A percentile compares a stretch with the other conserved stretches of the same genome.
phyloP scores from a whole-genome alignment of 2,113 vertebrate genomes.

The Epinephelus moara region DNA sequence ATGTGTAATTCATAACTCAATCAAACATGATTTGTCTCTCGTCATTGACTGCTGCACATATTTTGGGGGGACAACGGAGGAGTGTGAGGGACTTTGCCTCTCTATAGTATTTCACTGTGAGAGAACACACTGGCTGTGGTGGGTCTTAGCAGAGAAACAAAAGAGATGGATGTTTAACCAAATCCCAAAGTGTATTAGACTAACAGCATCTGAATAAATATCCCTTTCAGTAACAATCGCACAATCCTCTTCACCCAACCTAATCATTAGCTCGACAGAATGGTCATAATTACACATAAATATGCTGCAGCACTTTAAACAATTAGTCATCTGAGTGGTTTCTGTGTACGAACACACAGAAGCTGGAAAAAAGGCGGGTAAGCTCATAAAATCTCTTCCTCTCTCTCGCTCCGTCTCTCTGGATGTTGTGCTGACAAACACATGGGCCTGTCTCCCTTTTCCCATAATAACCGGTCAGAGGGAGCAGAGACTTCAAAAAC shows the following conservation, averaged over 20 bases:
- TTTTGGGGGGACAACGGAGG: no score
- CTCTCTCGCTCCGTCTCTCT: slow-evolving; percentile 2
- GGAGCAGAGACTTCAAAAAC: slow-evolving; percentile 62
- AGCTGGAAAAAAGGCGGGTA: neutral
- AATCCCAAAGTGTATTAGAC: neutral
- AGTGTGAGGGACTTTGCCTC: no score
- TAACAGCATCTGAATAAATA: slow-evolving; percentile 14
- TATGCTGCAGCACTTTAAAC: slow-evolving; percentile 25
- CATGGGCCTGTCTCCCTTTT: slow-evolving; percentile 22
- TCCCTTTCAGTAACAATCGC: slow-evolving; percentile 9
- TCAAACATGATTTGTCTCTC: no score
- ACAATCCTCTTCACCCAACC: slow-evolving; percentile 7
- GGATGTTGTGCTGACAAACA: slow-evolving; percentile 40
- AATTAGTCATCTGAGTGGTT: slow-evolving; percentile 20
- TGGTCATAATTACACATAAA: slow-evolving; percentile 17
- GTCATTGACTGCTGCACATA: no score
- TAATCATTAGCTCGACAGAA: slow-evolving; percentile 21
- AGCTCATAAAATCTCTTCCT: neutral
- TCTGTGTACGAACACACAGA: neutral
- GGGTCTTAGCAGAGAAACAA: neutral
- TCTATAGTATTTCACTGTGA: no score
- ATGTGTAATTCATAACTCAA: no score
- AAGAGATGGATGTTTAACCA: neutral
- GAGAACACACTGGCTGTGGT: neutral
- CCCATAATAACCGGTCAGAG: slow-evolving; percentile 63